Evolutionary conservation across 2,113 vertebrate species (phyloP).

Genomic region (Varanus komodoensis): DNA sequence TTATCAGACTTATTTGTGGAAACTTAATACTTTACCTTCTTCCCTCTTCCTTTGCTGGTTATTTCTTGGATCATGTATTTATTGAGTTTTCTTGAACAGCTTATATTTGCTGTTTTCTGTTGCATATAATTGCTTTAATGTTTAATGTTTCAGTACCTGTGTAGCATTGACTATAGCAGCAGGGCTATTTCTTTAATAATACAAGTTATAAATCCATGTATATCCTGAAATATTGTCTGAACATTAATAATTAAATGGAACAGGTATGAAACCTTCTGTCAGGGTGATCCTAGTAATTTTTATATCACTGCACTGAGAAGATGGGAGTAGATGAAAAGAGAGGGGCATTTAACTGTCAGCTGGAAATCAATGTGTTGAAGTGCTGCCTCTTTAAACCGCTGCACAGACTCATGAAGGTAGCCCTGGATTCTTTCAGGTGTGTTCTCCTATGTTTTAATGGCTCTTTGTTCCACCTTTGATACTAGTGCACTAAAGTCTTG

Average conservation of each 20-base stretch:
- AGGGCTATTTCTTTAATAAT: neutral
- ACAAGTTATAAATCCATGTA: neutral
- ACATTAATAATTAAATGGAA: neutral
- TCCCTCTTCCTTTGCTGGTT: neutral
- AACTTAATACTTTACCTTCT: neutral
- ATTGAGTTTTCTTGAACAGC: neutral
- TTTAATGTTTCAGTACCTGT: neutral
- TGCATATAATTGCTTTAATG: neutral
- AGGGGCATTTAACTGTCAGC: neutral
- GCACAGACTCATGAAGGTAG: no score
- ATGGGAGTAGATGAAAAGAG: neutral
- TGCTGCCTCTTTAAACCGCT: neutral
- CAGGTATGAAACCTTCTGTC: neutral
- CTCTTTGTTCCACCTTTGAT: no score
- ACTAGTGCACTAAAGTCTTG: no score
- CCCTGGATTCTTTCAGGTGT: no score
- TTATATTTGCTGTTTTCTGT: neutral
- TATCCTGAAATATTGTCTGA: neutral
- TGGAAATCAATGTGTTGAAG: neutral
- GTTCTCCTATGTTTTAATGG: no score
- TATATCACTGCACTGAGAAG: neutral
- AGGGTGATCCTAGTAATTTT: no score
- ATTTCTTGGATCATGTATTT: neutral
- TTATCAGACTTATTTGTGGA: neutral
- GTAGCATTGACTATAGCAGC: neutral